Base-by-base conservation (phyloP, 1,140 invertebrate genomes). In the Solenopsis invicta region DNA sequence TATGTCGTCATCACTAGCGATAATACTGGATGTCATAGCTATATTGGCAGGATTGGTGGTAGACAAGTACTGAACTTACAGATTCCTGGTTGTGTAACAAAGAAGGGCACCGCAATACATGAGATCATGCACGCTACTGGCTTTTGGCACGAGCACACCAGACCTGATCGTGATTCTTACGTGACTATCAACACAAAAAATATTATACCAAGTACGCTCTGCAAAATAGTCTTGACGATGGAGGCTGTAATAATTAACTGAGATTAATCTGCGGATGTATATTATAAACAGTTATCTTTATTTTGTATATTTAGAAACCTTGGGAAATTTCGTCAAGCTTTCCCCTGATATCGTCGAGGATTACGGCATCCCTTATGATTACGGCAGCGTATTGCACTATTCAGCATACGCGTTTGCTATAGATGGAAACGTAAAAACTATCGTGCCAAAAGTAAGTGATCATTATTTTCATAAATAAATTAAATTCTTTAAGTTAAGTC, bases 141-240 rank as follows among this genome's bases (percentile, higher is more conserved):
- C 0, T 98, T 99, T 94, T 96, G 98, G 92, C 98, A 99, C 92
- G 98, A 99, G 92, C 98, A 99, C 92, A 98, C 97, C 89, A 96
- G 98, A 37, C 96, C 95, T 41, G 98, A 99, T 87, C 95, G 98
- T 24, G 98, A 98, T 91, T 94, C 97, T 48, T 98, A 96, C 91
- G 97, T 99, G 1, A 95, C 91, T 5, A 96, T 99, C 29, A 94
- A 96, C 50, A 98, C 97, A 94, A 89, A 97, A 0, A 98, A 99
- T 93, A 97, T 99, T 29, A 95, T 96, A 90, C 90, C 93, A 69
- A 97, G 97, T 96, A 94, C 92, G 87, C 86, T 48, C 64, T 5
- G n/a, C 41, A 48, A 71, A n/a, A 9, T 56, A 56, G n/a, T 16
- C n/a, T 0, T 48, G 12, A 48, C 48, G 12, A 48, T 56, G 8